phyloP scores from a whole-genome alignment of 2,113 vertebrate genomes.

The Chionis minor region DNA sequence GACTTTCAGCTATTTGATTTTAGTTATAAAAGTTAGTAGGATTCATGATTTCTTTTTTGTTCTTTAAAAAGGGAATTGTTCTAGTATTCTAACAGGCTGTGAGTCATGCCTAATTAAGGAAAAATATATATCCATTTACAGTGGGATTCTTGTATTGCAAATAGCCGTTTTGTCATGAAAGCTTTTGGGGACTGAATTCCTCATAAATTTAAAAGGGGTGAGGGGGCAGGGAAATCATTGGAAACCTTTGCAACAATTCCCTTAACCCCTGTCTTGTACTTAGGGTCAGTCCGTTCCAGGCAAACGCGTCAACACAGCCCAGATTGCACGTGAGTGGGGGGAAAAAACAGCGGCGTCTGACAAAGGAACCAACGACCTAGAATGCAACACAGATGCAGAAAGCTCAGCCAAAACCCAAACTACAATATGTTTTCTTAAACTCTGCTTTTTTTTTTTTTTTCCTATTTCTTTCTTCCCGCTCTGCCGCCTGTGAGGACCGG shows the following conservation, averaged over 20 bases:
- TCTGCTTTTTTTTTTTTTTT: not conserved
- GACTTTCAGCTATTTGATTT: conserved; percentile 41
- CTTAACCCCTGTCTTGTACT: not conserved
- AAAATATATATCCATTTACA: conserved; percentile 14
- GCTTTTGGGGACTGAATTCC: not conserved
- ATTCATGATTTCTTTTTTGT: not conserved
- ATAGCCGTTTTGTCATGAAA: not conserved
- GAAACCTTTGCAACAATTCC: conserved; percentile 11
- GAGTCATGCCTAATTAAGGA: conserved; percentile 16
- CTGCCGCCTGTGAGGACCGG: accelerated
- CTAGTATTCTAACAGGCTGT: not conserved
- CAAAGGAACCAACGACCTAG: not conserved
- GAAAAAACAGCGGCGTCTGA: not conserved
- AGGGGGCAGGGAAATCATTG: not conserved
- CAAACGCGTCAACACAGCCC: not conserved
- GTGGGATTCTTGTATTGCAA: not conserved
- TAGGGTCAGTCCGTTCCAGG: not conserved
- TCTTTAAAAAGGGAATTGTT: conserved; percentile 19
- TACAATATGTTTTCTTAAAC: not conserved
- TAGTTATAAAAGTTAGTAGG: not conserved
- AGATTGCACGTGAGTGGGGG: accelerated
- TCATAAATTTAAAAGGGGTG: not conserved
- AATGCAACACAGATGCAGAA: conserved; percentile 8
- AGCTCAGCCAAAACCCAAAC: conserved; percentile 28
- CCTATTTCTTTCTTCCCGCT: not conserved